Conservation (phyloP, 2,888 invertebrate species). For the Dilophus febrilis region DNA sequence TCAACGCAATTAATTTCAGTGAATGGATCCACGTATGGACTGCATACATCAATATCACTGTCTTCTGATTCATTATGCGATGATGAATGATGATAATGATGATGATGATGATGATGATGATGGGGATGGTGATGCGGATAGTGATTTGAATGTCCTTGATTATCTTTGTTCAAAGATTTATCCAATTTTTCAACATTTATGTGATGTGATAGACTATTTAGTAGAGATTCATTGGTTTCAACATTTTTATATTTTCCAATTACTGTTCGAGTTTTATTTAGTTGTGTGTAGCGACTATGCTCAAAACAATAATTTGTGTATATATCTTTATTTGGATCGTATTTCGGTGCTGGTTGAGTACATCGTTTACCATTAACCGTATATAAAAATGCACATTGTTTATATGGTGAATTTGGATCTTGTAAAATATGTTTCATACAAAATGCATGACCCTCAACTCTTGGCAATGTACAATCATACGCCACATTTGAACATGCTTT, state of each 20-base stretch:
- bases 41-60: constrained; percentile 32
- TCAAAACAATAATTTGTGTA: constrained; percentile 45
- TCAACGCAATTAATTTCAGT: constrained; percentile 35
- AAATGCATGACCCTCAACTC: constrained; percentile 54
- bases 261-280: constrained; percentile 39
- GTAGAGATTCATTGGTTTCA: constrained; percentile 46
- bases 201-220: constrained; percentile 48
- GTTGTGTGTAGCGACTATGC: constrained; percentile 46
- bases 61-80: constrained; percentile 24
- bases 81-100: not conserved
- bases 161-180: no score
- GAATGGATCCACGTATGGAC: constrained; percentile 39
- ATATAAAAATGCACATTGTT: constrained; percentile 57
- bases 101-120: no score
- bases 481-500: constrained; percentile 43
- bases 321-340: constrained; percentile 50
- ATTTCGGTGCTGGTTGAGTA: constrained; percentile 55
- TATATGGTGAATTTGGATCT: constrained; percentile 69
- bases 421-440: constrained; percentile 71
- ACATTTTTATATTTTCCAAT: constrained; percentile 42
- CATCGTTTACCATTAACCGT: constrained; percentile 56
- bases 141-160: no score
- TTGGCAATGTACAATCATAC: constrained; percentile 48
- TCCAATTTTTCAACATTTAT: constrained; percentile 27
- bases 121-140: no score